A percentile compares a stretch with the other conserved stretches of the same genome.
Evolutionary conservation across 2,888 invertebrate genomes (phyloP).

Genomic region (Scelioninae gen. 1): DNA sequence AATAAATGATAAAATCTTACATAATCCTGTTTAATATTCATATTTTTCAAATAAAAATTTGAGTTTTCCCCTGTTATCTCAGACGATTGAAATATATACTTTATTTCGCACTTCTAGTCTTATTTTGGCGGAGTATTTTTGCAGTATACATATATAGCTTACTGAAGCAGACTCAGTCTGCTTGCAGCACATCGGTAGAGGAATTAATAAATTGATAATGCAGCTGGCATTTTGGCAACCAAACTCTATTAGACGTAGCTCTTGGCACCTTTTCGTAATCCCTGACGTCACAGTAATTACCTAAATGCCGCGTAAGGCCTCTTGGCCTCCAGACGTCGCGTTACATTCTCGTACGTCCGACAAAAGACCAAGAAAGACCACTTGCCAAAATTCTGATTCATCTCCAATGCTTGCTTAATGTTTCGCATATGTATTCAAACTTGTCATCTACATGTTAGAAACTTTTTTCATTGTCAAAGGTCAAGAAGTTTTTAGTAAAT

Average conservation of each 20-base stretch:
- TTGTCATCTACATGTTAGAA: constrained; percentile 1
- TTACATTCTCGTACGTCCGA: constrained; percentile 44
- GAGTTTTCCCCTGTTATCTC: too few relatives aligned
- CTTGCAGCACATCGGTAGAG: constrained; percentile 36
- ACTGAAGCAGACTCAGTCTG: constrained; percentile 33
- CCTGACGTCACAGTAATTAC: constrained; percentile 78
- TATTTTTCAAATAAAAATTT: too few relatives aligned
- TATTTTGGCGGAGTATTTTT: constrained; percentile 59
- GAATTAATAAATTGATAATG: constrained; percentile 80
- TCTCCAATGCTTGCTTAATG: constrained; percentile 26
- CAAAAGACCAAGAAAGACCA: constrained; percentile 53
- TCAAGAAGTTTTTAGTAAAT: too few relatives aligned
- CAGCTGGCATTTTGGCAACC: constrained; percentile 80
- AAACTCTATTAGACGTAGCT: constrained; percentile 77
- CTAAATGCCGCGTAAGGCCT: constrained; percentile 72
- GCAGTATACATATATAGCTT: constrained; percentile 28
- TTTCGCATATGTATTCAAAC: constrained; percentile 30
- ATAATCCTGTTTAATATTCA: too few relatives aligned
- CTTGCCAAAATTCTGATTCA: constrained; percentile 60
- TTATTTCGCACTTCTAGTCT: constrained; percentile 19
- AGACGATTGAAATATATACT: too few relatives aligned
- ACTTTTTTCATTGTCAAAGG: too few relatives aligned
- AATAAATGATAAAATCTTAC: too few relatives aligned
- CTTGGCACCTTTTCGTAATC: constrained; percentile 78
- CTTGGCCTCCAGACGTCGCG: constrained; percentile 70